These are phyloP conservation scores for Gnatocerus cornutus DNA, from an alignment of 2,888 invertebrate species.

Conservation along the genomic window DNA sequence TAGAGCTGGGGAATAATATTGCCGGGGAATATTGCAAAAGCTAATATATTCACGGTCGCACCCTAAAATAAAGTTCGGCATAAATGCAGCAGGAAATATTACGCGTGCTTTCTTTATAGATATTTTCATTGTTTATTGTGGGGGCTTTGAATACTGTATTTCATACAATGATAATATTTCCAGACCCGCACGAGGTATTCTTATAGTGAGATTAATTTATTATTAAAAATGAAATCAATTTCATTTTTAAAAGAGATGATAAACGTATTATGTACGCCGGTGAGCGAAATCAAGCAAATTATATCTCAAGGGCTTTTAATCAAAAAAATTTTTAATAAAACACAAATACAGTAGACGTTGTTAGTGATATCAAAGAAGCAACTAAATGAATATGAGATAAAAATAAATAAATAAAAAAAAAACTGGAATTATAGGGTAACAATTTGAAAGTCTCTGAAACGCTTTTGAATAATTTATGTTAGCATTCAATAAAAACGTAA, in stretches of 20 bases:
- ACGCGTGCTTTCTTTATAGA: conserved; percentile 48
- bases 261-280: background rate
- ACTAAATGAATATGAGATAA: conserved; percentile 6
- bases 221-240: conserved; percentile 17
- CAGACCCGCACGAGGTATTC: conserved; percentile 1
- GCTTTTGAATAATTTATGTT: conserved; percentile 48
- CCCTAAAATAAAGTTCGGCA: conserved; percentile 51
- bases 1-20: conserved; percentile 41
- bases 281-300: conserved; percentile 2
- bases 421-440: conserved; percentile 7
- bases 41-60: conserved; percentile 53
- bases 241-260: background rate
- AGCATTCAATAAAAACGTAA: conserved; percentile 49
- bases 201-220: conserved; percentile 4
- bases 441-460: conserved; percentile 30
- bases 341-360: background rate
- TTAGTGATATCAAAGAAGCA: conserved; percentile 11
- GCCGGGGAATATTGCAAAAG: conserved; percentile 40
- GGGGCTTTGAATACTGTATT: conserved; percentile 44
- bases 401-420: conserved; percentile 19
- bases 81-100: conserved; percentile 51
- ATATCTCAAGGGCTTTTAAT: conserved; percentile 11
- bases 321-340: conserved; percentile 16
- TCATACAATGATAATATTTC: conserved; percentile 45
- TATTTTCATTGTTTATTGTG: conserved; percentile 50